phyloP scores from a whole-genome alignment of 2,113 vertebrate species.

The Vidua chalybeata region DNA sequence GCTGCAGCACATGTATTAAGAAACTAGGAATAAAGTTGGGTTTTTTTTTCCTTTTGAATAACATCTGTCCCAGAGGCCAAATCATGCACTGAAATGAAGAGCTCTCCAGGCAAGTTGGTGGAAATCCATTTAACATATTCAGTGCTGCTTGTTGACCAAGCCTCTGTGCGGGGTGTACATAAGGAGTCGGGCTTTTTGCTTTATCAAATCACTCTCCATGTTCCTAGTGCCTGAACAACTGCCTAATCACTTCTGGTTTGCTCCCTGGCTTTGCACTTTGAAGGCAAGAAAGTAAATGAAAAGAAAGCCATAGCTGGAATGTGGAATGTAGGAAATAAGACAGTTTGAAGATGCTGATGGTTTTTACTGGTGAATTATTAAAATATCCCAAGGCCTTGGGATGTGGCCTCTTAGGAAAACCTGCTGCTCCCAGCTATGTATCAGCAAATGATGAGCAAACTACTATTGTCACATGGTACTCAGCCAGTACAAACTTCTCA shows the following conservation, averaged over 20 bases:
- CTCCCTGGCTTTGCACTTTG: not conserved
- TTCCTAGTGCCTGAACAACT: conserved; percentile 38
- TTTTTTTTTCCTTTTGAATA: not conserved
- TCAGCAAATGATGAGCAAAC: not conserved
- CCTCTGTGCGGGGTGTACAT: not conserved
- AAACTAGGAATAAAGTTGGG: not conserved
- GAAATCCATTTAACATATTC: not conserved
- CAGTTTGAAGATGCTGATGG: not conserved
- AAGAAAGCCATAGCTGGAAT: not conserved
- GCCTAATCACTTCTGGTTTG: not conserved
- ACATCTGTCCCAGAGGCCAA: not conserved
- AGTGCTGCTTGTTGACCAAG: conserved; percentile 33
- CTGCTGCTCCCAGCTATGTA: not conserved
- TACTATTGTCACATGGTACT: not conserved
- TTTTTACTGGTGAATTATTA: not conserved
- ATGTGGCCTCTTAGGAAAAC: not conserved
- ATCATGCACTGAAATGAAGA: not conserved
- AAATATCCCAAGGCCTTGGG: not conserved
- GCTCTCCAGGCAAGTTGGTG: not conserved
- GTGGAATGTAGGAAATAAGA: not conserved
- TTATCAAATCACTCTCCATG: not conserved
- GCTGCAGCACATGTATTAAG: not conserved
- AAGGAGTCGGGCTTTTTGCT: not conserved
- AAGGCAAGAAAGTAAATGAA: not conserved
- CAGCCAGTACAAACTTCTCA: not conserved